phyloP scores from a whole-genome alignment of 2,888 invertebrate genomes.

The Deilephila elpenor region DNA sequence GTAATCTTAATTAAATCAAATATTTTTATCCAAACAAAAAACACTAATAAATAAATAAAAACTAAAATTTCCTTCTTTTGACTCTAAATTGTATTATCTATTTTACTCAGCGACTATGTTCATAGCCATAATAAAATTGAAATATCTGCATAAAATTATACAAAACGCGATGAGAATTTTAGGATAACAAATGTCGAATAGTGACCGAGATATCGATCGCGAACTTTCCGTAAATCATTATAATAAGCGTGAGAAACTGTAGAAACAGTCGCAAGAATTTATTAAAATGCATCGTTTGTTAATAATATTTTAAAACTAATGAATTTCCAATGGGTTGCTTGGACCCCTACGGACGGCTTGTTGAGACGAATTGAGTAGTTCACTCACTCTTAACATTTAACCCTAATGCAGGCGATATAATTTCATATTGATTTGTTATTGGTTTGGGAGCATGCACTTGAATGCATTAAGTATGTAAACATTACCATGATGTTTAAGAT shows the following conservation, averaged over 20 bases:
- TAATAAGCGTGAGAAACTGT: conserved; percentile 61
- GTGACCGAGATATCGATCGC: conserved; percentile 43
- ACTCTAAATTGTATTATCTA: background rate
- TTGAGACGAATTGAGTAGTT: conserved; percentile 77
- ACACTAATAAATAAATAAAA: background rate
- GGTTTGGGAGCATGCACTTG: conserved; percentile 42
- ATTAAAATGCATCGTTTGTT: conserved; percentile 58
- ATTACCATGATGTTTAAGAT: conserved; percentile 31
- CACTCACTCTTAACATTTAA: conserved; percentile 78
- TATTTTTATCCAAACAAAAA: background rate
- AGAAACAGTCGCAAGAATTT: conserved; percentile 46
- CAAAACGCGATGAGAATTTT: conserved; percentile 14
- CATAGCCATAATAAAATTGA: conserved; percentile 32
- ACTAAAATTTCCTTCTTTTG: no score
- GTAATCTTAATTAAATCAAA: no score
- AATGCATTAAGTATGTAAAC: conserved; percentile 47
- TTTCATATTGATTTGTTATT: conserved; percentile 61
- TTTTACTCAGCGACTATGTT: background rate
- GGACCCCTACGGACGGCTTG: conserved; percentile 67
- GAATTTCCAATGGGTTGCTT: conserved; percentile 48
- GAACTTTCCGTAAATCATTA: conserved; percentile 49
- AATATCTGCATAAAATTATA: conserved; percentile 27
- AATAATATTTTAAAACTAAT: conserved; percentile 48
- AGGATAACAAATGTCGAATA: conserved; percentile 34
- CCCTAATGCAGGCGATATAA: conserved; percentile 50